Percentiles rank a stretch among this genome's conserved stretches.
phyloP scores from a whole-genome alignment of 1,140 invertebrate species.

The Brachionus paranguensis region DNA sequence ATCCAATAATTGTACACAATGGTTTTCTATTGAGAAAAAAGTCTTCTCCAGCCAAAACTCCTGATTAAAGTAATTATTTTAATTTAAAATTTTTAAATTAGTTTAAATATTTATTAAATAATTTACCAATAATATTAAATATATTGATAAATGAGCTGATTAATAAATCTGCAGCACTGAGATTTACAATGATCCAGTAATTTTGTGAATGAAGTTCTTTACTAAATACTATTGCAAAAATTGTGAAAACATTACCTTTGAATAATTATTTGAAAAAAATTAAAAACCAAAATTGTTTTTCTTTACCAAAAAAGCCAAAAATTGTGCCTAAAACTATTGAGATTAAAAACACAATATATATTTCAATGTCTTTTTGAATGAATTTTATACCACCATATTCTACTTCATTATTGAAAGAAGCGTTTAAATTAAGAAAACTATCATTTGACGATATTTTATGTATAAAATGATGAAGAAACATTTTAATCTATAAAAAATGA shows the following conservation, averaged over 20 bases:
- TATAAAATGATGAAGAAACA: neutral
- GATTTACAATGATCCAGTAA: constrained; percentile 9
- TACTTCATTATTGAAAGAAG: neutral
- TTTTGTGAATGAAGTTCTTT: neutral
- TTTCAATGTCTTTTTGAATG: neutral
- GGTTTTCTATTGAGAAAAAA: constrained; percentile 1
- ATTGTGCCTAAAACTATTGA: neutral
- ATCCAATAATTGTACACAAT: neutral
- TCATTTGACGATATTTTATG: neutral
- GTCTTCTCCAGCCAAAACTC: neutral
- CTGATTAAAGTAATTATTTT: neutral
- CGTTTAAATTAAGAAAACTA: neutral
- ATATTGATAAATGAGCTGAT: constrained; percentile 17
- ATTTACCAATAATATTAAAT: constrained; percentile 16
- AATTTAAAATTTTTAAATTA: neutral
- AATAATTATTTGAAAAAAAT: neutral
- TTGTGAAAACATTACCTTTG: neutral
- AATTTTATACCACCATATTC: neutral
- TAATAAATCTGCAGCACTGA: neutral
- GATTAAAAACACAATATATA: neutral
- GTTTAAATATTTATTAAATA: neutral
- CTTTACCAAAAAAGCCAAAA: neutral
- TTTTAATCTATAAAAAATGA: neutral
- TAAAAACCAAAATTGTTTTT: neutral
- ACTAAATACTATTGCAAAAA: neutral